Conservation (phyloP, 1,140 invertebrate genomes). For the Formica exsecta region DNA sequence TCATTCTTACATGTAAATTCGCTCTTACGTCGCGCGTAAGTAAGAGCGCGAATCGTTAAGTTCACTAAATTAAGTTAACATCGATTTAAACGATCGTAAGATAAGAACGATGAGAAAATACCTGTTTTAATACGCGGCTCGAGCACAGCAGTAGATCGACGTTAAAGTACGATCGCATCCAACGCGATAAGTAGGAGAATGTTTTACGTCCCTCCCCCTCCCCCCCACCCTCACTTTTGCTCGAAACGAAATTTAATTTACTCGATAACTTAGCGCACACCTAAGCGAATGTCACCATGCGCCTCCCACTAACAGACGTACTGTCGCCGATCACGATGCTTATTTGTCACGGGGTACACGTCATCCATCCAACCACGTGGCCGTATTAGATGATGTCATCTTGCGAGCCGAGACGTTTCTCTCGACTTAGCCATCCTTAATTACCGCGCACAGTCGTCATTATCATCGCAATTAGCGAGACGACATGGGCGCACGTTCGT, state of each 20-base stretch:
- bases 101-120: slow-evolving; percentile 32
- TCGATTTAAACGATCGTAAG: neutral
- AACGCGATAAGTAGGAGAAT: neutral
- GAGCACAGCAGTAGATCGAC: neutral
- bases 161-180: slow-evolving; percentile 23
- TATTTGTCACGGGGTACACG: slow-evolving; percentile 47
- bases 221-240: neutral
- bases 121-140: slow-evolving; percentile 1
- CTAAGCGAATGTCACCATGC: neutral
- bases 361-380: slow-evolving; percentile 47
- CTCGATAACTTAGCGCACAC: slow-evolving; percentile 35
- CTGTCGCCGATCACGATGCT: slow-evolving; percentile 1
- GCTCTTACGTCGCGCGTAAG: too few relatives aligned
- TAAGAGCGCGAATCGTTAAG: neutral
- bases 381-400: slow-evolving; percentile 61
- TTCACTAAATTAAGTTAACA: neutral
- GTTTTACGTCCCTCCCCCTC: neutral
- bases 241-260: slow-evolving; percentile 40
- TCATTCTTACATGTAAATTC: neutral
- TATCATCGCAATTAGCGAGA: slow-evolving; percentile 63
- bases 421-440: slow-evolving; percentile 37
- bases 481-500: slow-evolving; percentile 23
- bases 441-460: slow-evolving; percentile 60
- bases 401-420: slow-evolving; percentile 27
- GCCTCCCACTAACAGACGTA: neutral